These are phyloP conservation scores for Linnaemya vulpina DNA, from an alignment of 2,888 invertebrate genomes.

Conservation along the genomic window DNA sequence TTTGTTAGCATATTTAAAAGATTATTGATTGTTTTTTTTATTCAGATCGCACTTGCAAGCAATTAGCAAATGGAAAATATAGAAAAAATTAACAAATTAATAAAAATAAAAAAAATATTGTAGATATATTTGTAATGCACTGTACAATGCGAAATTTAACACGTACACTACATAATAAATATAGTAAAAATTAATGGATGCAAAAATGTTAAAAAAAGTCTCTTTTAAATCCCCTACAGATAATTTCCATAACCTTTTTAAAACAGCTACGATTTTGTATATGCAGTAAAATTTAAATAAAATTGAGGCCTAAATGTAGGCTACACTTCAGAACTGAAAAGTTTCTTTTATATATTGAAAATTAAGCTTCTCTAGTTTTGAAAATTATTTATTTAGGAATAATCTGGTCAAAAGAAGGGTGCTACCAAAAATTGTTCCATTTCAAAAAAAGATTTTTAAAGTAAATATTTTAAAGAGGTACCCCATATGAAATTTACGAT, in stretches of 20 bases:
- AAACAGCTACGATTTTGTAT: background rate
- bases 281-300: background rate
- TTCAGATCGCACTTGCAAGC: slow-evolving; percentile 8
- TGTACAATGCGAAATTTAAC: slow-evolving; percentile 44
- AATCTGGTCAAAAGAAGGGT: too few species aligned
- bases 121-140: slow-evolving; percentile 29
- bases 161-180: slow-evolving; percentile 28
- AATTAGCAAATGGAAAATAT: slow-evolving; percentile 34
- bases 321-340: background rate
- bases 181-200: slow-evolving; percentile 16
- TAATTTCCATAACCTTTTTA: background rate
- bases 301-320: background rate
- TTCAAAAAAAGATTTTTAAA: too few species aligned
- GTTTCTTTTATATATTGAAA: too few species aligned
- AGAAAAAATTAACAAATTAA: slow-evolving; percentile 21
- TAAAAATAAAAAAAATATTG: slow-evolving; percentile 42
- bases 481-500: too few species aligned
- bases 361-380: too few species aligned
- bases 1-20: slow-evolving; percentile 63
- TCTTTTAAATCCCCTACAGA: background rate
- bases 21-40: slow-evolving; percentile 39
- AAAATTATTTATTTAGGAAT: too few species aligned
- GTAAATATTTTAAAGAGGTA: too few species aligned
- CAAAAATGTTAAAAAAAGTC: slow-evolving; percentile 4
- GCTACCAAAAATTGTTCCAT: too few species aligned